Evolutionary conservation across 2,797 vertebrate genomes (phyloP), one percentile per base, ranked within the genome.

Genomic region (Dallia pectoralis): DNA sequence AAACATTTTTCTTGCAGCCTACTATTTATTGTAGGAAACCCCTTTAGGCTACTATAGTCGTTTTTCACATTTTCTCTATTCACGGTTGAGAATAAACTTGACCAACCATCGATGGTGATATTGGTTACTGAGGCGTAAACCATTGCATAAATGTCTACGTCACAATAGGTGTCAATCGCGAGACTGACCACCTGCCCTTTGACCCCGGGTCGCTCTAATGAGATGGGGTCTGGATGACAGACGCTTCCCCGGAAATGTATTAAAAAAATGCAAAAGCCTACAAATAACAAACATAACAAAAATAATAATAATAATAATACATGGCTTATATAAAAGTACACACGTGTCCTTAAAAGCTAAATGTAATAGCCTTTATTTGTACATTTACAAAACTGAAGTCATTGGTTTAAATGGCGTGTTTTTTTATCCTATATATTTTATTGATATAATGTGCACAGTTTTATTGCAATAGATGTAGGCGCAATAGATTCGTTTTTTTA

Each of bases 151-250:
- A 14, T 49, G 53, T 22, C 53, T 2, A 27, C 53, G 53, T 19
- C 25, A 71, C 78, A 74, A 78, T n/a, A 29, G 76, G 51, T 6
- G 73, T 83, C 76, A 86, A 71, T 77, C 82, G 59, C 33, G 79
- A 85, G 78, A 85, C 77, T 82, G 89, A 87, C 84, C 85, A 80
- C 84, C 79, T 89, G 87, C 85, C 87, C 89, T 88, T 76, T 89
- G 87, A 90, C 88, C 32, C 67, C 67, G 61, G 84, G 85, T 82
- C 73, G 74, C 27, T 74, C 67, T 76, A 73, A 66, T 69, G 80
- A 80, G 79, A 84, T 79, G 66, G 75, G 75, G 75, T 81, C 61
- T 12, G 22, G 14, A 70, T 73, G 82, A 86, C 85, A 82, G 76
- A 74, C 72, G 76, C 70, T 66, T 71, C 71, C 70, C 70, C 11